Percentiles rank a stretch among this genome's conserved stretches.
phyloP scores from a whole-genome alignment of 2,888 invertebrate genomes.

The Steinernema scapterisci region DNA sequence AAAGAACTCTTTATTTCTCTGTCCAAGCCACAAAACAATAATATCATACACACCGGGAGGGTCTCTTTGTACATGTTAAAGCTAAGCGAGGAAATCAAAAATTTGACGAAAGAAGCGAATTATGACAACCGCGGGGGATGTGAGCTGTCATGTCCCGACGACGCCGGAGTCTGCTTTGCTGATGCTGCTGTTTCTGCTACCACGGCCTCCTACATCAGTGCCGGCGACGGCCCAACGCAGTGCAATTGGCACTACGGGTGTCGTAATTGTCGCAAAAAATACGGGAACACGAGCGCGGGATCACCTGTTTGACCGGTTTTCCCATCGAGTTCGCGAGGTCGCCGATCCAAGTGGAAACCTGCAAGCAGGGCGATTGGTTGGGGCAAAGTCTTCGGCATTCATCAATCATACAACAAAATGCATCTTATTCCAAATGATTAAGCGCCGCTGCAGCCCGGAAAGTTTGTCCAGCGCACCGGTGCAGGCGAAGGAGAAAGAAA shows the following conservation, averaged over 20 bases:
- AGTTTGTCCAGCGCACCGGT: too few relatives aligned
- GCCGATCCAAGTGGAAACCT: conserved; percentile 65
- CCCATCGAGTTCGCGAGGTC: conserved; percentile 49
- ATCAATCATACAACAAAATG: conserved; percentile 11
- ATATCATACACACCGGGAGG: too few relatives aligned
- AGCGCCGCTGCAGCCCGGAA: too few relatives aligned
- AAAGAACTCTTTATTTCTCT: conserved; percentile 9
- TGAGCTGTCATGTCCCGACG: not conserved
- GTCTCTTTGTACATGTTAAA: conserved; percentile 23
- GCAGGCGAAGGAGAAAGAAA: too few relatives aligned
- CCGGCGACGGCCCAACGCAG: not conserved
- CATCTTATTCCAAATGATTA: not conserved
- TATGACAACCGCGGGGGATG: not conserved
- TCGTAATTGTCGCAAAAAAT: conserved; percentile 60
- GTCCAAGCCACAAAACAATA: too few relatives aligned
- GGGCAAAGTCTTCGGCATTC: too few relatives aligned
- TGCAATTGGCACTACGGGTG: conserved; percentile 44
- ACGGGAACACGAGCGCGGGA: conserved; percentile 52
- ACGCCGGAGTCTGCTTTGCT: not conserved
- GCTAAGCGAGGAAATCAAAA: not conserved
- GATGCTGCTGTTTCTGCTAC: not conserved
- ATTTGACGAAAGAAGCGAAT: not conserved
- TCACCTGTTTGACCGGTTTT: conserved; percentile 44
- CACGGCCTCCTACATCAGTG: not conserved
- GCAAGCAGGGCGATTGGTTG: conserved; percentile 26